Base-by-base conservation (phyloP, 2,888 invertebrate genomes). In the Ornithoptera priamus region DNA sequence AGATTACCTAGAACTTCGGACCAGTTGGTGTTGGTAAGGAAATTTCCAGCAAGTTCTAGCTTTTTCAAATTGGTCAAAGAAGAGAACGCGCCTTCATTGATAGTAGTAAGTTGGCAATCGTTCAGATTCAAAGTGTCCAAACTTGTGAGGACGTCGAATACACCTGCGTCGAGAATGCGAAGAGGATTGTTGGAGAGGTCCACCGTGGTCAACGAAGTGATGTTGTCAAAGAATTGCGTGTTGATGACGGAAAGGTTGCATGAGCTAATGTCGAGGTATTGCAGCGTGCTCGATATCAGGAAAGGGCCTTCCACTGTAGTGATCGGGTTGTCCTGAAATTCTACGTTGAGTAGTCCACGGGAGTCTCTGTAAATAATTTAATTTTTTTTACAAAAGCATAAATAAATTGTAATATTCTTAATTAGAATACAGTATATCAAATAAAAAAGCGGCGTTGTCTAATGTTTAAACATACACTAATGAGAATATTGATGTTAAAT, bases 131-230 rank as follows among this genome's bases (percentile, higher is more conserved):
- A 83, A 62, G 94, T 94, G 77, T 95, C 95, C 42, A 96, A 85
- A 78, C 94, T 94, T n/a, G 93, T 93, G 57, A 96, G 85, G 20
- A 94, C 93, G 75, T 94, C 94, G 76, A 96, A 95, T 1, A 94
- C 90, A 39, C 93, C 94, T 0, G 93, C 87, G 61, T 94, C 93
- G 62, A 96, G 87, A 12, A 83, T 84, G 70, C 88, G 86, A 1
- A 96, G 86, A 4, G 95, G 95, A 83, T 96, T 96, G 71, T 94
- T 91, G 6, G 95, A 95, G 15, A 96, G 85, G 80, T 96, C 95
- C n/a, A 96, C 84, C n/a, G 94, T 94, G 72, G 94, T 94, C 24
- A 96, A 85, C 17, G 95, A 93, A 1, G 95, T 94, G 60, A 95
- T 92, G 77, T 95, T 95, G 74, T 93, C 91, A 83, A 96, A 96